These are phyloP conservation scores for Trinorchestia longiramus DNA, from an alignment of 1,140 invertebrate species.

Conservation along the genomic window DNA sequence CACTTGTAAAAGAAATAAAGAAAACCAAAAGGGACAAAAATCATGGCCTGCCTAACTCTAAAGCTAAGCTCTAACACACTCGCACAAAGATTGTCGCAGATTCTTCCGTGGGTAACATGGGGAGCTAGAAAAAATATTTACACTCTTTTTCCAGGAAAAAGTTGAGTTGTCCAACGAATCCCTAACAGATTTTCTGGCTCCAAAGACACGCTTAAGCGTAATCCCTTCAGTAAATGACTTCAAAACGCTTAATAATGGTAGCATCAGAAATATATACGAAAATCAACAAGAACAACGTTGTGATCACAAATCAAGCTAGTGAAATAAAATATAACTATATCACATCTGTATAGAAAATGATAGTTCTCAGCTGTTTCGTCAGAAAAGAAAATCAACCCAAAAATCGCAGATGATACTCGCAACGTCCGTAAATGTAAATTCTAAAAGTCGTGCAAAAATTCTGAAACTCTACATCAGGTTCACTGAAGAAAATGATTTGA, in stretches of 20 bases:
- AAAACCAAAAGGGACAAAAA: no score
- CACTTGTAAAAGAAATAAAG: not conserved
- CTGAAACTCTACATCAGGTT: not conserved
- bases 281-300: not conserved
- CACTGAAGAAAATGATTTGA: not conserved
- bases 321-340: not conserved
- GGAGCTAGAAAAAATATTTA: not conserved
- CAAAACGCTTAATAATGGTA: not conserved
- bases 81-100: not conserved
- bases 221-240: not conserved
- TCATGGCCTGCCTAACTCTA: no score
- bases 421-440: not conserved
- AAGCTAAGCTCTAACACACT: not conserved
- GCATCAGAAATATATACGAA: not conserved
- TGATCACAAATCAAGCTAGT: not conserved
- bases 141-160: not conserved
- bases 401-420: not conserved
- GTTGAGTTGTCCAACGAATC: not conserved
- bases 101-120: not conserved
- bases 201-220: not conserved
- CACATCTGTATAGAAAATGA: not conserved
- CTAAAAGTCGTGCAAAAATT: not conserved
- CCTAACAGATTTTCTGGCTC: not conserved
- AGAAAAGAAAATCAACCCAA: not conserved
- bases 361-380: not conserved